A percentile compares a stretch with the other conserved stretches of the same genome.
phyloP scores from a whole-genome alignment of 2,113 vertebrate species.

The Mobula birostris region DNA sequence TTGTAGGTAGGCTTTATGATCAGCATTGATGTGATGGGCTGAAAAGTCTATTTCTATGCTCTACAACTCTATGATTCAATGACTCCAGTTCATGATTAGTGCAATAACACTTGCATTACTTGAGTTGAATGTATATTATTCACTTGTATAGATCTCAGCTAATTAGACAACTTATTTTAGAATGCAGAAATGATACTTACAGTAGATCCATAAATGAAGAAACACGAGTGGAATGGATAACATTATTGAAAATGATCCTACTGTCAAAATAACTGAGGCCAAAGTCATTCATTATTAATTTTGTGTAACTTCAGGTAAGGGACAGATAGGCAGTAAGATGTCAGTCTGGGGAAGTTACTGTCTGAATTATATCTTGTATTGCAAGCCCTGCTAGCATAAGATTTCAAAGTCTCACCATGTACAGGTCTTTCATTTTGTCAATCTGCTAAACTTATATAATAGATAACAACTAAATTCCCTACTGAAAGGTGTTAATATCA shows the following conservation, averaged over 20 bases:
- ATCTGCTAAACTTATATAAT: neutral
- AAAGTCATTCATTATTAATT: neutral
- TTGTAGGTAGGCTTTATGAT: too few species aligned
- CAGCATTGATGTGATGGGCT: too few species aligned
- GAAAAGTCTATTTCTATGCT: too few species aligned
- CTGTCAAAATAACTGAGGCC: neutral
- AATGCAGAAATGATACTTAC: neutral
- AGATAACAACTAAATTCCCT: neutral
- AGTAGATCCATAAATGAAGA: neutral
- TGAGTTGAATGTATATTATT: neutral
- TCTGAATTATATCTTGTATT: neutral
- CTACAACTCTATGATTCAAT: too few species aligned
- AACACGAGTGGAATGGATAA: neutral
- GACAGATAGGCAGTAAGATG: neutral
- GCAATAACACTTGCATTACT: neutral
- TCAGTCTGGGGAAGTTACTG: neutral
- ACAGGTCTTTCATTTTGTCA: neutral
- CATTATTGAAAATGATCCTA: neutral
- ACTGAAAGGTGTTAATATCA: neutral
- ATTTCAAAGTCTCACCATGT: neutral
- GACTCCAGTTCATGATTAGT: neutral
- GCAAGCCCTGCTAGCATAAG: neutral
- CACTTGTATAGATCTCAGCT: neutral
- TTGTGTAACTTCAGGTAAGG: neutral
- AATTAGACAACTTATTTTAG: neutral